These are phyloP conservation scores for Sinella curviseta DNA, from an alignment of 1,140 invertebrate species.

Conservation along the genomic window DNA sequence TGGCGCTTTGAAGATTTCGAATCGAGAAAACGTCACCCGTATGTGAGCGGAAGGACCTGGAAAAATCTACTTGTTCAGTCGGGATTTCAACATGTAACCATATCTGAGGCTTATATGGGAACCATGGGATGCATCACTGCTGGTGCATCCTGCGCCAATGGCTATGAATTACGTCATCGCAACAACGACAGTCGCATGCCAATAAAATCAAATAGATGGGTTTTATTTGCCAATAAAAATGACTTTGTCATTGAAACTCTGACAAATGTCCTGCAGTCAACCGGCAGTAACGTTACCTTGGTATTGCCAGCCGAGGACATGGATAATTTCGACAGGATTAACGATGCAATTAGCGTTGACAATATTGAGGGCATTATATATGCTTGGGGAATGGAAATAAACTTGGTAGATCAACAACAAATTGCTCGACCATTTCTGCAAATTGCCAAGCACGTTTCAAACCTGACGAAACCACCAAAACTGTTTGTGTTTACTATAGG, in stretches of 20 bases:
- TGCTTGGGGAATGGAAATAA: not conserved
- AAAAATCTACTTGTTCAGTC: not conserved
- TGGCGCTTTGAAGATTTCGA: slow-evolving; percentile 21
- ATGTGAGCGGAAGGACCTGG: not conserved
- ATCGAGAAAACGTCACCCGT: not conserved
- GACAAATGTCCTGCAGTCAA: too few species aligned
- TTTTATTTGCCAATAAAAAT: too few species aligned
- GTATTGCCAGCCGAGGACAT: too few species aligned
- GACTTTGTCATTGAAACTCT: too few species aligned
- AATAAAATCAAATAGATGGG: too few species aligned
- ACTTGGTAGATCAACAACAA: not conserved
- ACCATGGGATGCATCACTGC: not conserved
- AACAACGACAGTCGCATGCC: too few species aligned
- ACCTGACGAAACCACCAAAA: not conserved
- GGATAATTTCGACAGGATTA: too few species aligned
- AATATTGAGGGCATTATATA: too few species aligned
- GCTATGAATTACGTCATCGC: too few species aligned
- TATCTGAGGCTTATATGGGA: not conserved
- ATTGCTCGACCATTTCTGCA: not conserved
- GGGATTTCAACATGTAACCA: not conserved
- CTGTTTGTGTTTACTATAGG: not conserved
- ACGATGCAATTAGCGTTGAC: too few species aligned
- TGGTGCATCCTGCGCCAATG: too few species aligned
- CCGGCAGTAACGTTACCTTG: too few species aligned
- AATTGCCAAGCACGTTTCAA: not conserved